Conservation (phyloP, 53 echinoderm and acorn worm species). For the Hippasteria phrygiana region DNA sequence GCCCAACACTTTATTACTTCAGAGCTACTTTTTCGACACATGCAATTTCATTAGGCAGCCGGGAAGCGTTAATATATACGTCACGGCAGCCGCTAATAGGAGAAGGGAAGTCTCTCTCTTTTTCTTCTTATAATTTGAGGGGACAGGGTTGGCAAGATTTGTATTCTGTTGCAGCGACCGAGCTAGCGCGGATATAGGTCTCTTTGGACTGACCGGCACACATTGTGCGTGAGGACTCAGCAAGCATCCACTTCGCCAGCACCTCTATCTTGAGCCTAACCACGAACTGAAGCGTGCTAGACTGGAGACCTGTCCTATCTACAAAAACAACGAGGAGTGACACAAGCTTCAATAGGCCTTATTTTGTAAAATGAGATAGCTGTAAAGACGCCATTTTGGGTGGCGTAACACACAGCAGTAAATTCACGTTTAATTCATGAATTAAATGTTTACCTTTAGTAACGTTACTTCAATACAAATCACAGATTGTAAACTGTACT, state of each 20-base stretch:
- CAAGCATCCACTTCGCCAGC: neutral
- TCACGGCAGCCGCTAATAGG: conserved; percentile 18
- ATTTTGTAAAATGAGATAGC: too few species aligned
- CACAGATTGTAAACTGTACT: too few species aligned
- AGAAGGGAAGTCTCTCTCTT: neutral
- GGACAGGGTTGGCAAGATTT: conserved; percentile 1
- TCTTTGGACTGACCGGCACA: neutral
- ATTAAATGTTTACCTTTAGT: too few species aligned
- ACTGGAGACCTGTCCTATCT: neutral
- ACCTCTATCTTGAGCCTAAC: neutral
- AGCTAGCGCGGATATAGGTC: neutral
- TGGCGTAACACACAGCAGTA: too few species aligned
- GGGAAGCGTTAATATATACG: conserved; percentile 54
- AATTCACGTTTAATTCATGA: too few species aligned
- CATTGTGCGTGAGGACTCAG: neutral
- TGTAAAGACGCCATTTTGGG: too few species aligned
- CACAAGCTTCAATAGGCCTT: too few species aligned
- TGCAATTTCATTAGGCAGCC: conserved; percentile 60
- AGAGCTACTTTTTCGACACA: conserved; percentile 57
- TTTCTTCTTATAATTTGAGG: neutral
- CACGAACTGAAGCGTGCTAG: neutral
- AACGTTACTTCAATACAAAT: too few species aligned
- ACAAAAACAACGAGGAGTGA: too few species aligned
- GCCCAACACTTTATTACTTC: conserved; percentile 51
- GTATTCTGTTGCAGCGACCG: conserved; percentile 22